Base-by-base conservation (phyloP, 2,113 vertebrate genomes). In the Motacilla alba region DNA sequence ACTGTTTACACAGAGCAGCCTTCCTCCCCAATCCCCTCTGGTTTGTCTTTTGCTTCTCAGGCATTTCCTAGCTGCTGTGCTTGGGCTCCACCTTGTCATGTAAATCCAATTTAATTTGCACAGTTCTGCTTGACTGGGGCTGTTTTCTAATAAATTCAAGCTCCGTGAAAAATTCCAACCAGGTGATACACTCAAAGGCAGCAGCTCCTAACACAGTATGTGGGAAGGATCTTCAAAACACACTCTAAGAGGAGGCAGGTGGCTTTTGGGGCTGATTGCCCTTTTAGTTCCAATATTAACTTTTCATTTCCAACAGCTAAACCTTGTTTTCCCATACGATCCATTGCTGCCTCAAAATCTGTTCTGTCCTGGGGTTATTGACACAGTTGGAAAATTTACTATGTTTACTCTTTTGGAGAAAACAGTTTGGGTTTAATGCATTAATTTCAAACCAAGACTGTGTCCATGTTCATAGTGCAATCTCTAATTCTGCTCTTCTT, bases 31-130 rank as follows among this genome's bases (percentile, higher is more conserved):
- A 83, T 88, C 73, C 92, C 80, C 44, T 76, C 82, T 73, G 33
- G 53, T 95, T 91, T 81, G 86, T 73, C 84, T 93, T 92, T 94
- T 94, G 37, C 95, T 94, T 89, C 87, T 88, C 78, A 93, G 91
- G 95, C 94, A 86, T 94, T 91, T 97, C 95, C 81, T 83, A 96
- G 93, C 95, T 82, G 95, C 96, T 72, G 50, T 81, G 93, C 94
- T 93, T 64, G 63, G 89, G 90, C 97, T 60, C 70, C 84, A 95
- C 89, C 95, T 96, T 94, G 93, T 97, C 97, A 98, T 68, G 67
- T 98, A 98, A 98, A 97, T 96, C 96, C 98, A 98, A 98, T 98
- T 98, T 98, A 97, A 98, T 98, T 98, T 97, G 96, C 95, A 95
- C 96, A 96, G 97, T 98, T 98, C 97, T 98, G 97, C 97, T 97